These are phyloP conservation scores for Nemurella pictetii DNA, from an alignment of 2,888 invertebrate species.

Conservation along the genomic window DNA sequence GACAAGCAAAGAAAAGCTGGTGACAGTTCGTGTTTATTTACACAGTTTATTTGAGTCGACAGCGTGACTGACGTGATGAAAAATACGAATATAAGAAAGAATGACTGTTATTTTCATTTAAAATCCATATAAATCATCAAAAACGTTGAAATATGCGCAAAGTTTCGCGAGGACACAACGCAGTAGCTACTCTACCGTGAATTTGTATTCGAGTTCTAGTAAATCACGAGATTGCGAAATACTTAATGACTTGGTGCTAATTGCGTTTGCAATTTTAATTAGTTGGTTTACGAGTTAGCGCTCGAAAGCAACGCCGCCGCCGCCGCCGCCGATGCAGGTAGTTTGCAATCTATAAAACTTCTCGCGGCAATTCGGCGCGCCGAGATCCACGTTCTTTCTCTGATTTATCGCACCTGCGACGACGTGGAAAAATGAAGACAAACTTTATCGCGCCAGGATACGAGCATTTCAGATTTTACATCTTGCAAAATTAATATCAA, in stretches of 20 bases:
- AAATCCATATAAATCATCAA: not conserved
- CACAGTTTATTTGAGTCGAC: not conserved
- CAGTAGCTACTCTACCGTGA: not conserved
- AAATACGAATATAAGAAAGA: not conserved
- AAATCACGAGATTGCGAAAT: constrained; percentile 10
- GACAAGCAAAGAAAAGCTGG: not conserved
- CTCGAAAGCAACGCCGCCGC: not conserved
- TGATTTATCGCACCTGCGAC: not conserved
- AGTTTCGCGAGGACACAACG: not conserved
- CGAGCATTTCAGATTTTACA: not conserved
- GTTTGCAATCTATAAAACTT: not conserved
- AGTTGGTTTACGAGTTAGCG: constrained; percentile 6
- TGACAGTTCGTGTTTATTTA: too few species aligned
- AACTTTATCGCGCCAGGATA: not conserved
- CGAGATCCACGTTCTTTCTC: not conserved
- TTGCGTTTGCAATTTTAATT: constrained; percentile 19
- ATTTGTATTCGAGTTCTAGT: not conserved
- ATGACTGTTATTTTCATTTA: not conserved
- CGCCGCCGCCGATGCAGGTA: not conserved
- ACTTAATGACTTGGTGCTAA: constrained; percentile 20
- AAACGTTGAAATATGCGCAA: not conserved
- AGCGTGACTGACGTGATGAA: not conserved
- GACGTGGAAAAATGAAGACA: not conserved
- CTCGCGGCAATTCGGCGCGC: not conserved
- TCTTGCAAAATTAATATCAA: not conserved